phyloP scores from a whole-genome alignment of 23 tunicate genomes.

The Ascidia mentula region DNA sequence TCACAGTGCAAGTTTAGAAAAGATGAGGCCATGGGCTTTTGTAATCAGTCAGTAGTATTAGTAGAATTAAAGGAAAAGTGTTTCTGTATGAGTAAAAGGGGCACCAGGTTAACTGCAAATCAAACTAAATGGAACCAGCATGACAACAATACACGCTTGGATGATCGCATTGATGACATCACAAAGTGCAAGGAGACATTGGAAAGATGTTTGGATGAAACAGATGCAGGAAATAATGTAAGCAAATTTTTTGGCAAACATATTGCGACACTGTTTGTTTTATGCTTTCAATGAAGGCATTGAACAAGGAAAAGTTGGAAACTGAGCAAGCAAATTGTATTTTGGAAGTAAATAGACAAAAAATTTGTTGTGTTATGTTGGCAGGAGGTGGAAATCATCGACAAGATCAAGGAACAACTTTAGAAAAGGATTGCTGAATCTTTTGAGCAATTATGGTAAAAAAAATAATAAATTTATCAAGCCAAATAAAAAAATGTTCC shows the following conservation, averaged over 20 bases:
- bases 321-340: slow-evolving; percentile 80
- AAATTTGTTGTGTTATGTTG: no score
- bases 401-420: slow-evolving; percentile 79
- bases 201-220: slow-evolving; percentile 71
- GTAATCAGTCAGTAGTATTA: no score
- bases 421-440: slow-evolving; percentile 82
- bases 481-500: no score
- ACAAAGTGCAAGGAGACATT: slow-evolving; percentile 72
- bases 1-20: no score
- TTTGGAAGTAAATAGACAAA: no score
- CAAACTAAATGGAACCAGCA: slow-evolving; percentile 98
- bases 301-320: slow-evolving; percentile 59
- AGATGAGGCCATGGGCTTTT: no score
- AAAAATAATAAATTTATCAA: no score
- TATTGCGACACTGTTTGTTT: no score
- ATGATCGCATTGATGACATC: slow-evolving; percentile 86
- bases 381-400: slow-evolving; percentile 82
- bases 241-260: neutral
- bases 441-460: slow-evolving; percentile 86
- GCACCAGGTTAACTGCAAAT: no score
- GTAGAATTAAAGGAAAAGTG: no score
- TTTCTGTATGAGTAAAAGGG: no score
- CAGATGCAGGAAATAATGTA: slow-evolving; percentile 78
- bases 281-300: slow-evolving; percentile 29
- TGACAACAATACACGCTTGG: slow-evolving; percentile 77